A percentile compares a stretch with the other conserved stretches of the same genome.
These are phyloP conservation scores for Chymomyza procnemis DNA, from an alignment of 2,888 invertebrate species.

Conservation along the genomic window DNA sequence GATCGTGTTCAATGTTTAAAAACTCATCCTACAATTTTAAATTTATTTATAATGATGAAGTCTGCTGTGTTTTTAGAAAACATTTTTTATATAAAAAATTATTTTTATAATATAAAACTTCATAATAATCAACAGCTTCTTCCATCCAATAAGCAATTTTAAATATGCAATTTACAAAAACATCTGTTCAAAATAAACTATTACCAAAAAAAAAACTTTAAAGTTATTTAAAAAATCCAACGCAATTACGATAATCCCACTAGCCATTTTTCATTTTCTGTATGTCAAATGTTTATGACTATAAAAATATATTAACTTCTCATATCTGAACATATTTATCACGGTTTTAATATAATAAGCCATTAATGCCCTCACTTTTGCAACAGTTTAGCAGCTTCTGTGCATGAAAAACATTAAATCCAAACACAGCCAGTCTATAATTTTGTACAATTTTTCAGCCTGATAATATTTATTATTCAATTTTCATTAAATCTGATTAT, in stretches of 20 bases:
- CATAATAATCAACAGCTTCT: too few species aligned
- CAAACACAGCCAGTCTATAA: constrained; percentile 20
- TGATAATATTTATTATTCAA: constrained; percentile 71
- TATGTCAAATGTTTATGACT: background rate
- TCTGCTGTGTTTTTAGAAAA: too few species aligned
- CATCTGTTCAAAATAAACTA: too few species aligned
- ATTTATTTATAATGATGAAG: too few species aligned
- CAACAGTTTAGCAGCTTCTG: background rate
- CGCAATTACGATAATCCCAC: background rate
- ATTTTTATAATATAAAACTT: too few species aligned
- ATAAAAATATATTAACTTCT: background rate
- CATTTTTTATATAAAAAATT: too few species aligned
- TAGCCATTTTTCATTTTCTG: background rate
- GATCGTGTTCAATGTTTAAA: too few species aligned
- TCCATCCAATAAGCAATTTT: too few species aligned
- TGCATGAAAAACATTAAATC: background rate
- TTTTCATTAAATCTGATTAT: constrained; percentile 70
- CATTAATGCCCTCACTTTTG: constrained; percentile 1
- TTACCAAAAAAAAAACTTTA: too few species aligned
- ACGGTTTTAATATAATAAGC: background rate
- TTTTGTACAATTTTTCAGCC: constrained; percentile 51
- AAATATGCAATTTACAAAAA: too few species aligned
- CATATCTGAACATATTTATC: background rate
- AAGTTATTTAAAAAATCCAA: background rate
- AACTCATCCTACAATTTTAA: too few species aligned